Base-by-base conservation (phyloP, 2,113 vertebrate species). In the Paradoxurus hermaphroditus region DNA sequence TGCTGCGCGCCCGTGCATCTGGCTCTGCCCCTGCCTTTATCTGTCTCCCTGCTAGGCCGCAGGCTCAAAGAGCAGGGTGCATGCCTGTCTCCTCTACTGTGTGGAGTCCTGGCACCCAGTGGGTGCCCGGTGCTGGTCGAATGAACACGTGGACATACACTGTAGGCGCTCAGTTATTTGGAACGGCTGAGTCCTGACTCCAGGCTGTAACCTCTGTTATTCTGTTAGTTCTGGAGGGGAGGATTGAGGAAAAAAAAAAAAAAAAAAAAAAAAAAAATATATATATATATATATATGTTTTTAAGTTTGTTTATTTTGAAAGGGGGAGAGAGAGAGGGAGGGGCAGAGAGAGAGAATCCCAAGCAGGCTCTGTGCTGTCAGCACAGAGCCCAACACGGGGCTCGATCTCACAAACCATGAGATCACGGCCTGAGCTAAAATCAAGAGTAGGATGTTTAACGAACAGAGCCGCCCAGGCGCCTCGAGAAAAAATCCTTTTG, bases 61-160 rank as follows among this genome's bases (percentile, higher is more conserved):
- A 41, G 27, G 14, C 36, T 68, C 67, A 21, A 19, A 63, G 51
- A 83, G 27, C 39, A n/a, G 75, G 68, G 44, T 9, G 4, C 62
- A 6, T 16, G 62, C 63, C 67, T 46, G 5, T 39, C 31, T 90
- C 36, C 62, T 90, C 21, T 41, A 8, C 46, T 25, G 29, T 41
- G 36, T 6, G 29, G n/a, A 36, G 14, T 13, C 72, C n/a, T 21
- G 68, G n/a, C 29, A 18, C 29, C 16, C 3, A 31, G 68, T 39
- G 16, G 75, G 8, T 79, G 72, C 79, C 39, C 15, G 9, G 1
- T 46, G 16, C 29, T 53, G 16, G 31, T 9, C 0, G 0, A 39
- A 39, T 44, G 34, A 75, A 18, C 49, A 19, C 0, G 14, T 34
- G 1, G 67, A 18, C 4, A 10, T 68, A 11, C 21, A 8, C 15